Evolutionary conservation across 2,113 vertebrate species (phyloP).

Genomic region (Psammodynastes pulverulentus): DNA sequence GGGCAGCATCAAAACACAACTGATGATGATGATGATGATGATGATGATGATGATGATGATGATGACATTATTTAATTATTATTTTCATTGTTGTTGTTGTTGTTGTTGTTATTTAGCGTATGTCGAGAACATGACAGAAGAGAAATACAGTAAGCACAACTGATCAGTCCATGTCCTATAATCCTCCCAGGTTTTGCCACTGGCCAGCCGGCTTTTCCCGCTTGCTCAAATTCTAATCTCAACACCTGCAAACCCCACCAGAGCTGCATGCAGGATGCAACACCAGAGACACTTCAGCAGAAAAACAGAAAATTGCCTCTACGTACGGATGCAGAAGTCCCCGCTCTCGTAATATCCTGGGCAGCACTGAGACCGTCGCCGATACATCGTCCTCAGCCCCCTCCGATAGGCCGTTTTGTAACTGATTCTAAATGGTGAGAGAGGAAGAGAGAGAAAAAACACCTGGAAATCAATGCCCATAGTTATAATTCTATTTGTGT

Average conservation of each 20-base stretch:
- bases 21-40: background rate
- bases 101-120: background rate
- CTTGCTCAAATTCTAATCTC: background rate
- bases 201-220: background rate
- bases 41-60: background rate
- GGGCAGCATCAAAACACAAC: background rate
- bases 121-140: background rate
- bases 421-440: slow-evolving; percentile 85
- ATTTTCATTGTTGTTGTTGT: too few relatives aligned
- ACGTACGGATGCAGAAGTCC: slow-evolving; percentile 96
- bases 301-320: slow-evolving; percentile 4
- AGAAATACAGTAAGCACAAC: background rate
- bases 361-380: slow-evolving; percentile 96
- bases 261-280: background rate
- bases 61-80: too few relatives aligned
- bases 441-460: slow-evolving; percentile 39
- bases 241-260: background rate
- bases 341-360: slow-evolving; percentile 95
- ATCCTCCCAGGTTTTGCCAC: background rate
- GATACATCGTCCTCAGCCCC: slow-evolving; percentile 95
- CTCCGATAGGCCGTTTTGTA: slow-evolving; percentile 97
- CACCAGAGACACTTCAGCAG: background rate
- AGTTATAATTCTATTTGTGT: slow-evolving; percentile 62
- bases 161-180: background rate
- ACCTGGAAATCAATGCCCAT: slow-evolving; percentile 68